Conservation (phyloP, 2,888 invertebrate species). For the Myathropa florea region DNA sequence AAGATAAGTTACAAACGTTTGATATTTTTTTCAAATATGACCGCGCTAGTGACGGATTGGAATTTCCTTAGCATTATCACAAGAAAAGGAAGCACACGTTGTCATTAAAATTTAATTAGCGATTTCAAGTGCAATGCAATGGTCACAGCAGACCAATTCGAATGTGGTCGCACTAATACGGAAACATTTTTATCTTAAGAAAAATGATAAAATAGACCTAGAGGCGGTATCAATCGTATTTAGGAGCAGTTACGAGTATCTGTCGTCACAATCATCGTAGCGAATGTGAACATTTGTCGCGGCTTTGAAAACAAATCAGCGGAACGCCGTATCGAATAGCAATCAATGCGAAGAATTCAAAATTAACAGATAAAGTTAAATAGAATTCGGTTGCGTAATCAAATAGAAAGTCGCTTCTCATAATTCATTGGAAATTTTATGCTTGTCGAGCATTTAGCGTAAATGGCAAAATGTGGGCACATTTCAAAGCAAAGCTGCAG, state of each 20-base stretch:
- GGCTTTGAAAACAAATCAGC: neutral
- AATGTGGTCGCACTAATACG: neutral
- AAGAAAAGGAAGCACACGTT: neutral
- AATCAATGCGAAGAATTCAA: neutral
- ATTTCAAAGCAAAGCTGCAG: no score
- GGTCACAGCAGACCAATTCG: neutral
- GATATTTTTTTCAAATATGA: neutral
- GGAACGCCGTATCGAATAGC: neutral
- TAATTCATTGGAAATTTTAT: no score
- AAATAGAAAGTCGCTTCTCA: no score
- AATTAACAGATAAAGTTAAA: neutral
- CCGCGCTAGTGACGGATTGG: neutral
- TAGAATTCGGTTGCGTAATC: neutral
- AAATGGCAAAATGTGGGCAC: no score
- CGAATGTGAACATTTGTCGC: neutral
- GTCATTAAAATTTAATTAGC: neutral
- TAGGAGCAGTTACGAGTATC: neutral
- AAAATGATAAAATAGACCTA: neutral
- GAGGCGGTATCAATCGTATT: neutral
- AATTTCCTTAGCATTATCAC: neutral
- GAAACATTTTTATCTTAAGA: neutral
- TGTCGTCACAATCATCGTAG: neutral
- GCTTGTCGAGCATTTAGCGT: no score
- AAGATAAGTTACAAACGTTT: neutral
- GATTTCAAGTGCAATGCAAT: neutral